Evolutionary conservation across 2,888 invertebrate species (phyloP), one percentile per base, ranked within the genome.

Genomic region (Baccha elongata): DNA sequence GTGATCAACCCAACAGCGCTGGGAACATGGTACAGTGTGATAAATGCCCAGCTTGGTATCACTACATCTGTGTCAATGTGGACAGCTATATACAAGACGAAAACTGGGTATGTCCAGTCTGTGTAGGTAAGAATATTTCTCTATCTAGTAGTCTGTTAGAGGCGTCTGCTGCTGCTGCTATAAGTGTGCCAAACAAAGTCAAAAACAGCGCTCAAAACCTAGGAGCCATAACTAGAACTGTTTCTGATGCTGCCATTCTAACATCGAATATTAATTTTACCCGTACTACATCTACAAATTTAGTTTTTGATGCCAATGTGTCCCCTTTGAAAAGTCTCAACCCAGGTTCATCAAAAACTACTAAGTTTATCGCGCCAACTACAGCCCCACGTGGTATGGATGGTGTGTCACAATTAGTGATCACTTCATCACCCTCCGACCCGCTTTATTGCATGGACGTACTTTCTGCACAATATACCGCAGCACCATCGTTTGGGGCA

Each of bases 51-150:
- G 44, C 19, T 5, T 44, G 44, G 19, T 44, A 19, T 44, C 44
- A 44, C 11, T 44, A 19, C 44, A 19, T 19, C 44, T 44, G 44
- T 21, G 44, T 19, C 3, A 44, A 44, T 6, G 44, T 44, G 19
- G 44, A 44, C 17, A 44, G 44, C 19, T 4, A 19, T 5, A 44
- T 44, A 19, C 15, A 17, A 3, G 44, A 44, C 19, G 1, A 44
- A 44, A 19, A 44, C 3, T 19, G 44, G 44, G 44, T 44, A 44
- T 44, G 44, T 44, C 44, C 44, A 44, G 17, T 17, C 8, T 44
- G 44, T 44, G 19, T 17, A 19, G 44, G 44, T 44, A 44, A 44
- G 44, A 19, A 44, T 44, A 44, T 44, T 44, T 44, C 44, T 4
- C 3, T 44, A 44, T 44, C 44, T 19, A 44, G 44, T 44, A 44